These are phyloP conservation scores for Leucoraja erinaceus DNA, from an alignment of 2,113 vertebrate genomes.

Conservation along the genomic window DNA sequence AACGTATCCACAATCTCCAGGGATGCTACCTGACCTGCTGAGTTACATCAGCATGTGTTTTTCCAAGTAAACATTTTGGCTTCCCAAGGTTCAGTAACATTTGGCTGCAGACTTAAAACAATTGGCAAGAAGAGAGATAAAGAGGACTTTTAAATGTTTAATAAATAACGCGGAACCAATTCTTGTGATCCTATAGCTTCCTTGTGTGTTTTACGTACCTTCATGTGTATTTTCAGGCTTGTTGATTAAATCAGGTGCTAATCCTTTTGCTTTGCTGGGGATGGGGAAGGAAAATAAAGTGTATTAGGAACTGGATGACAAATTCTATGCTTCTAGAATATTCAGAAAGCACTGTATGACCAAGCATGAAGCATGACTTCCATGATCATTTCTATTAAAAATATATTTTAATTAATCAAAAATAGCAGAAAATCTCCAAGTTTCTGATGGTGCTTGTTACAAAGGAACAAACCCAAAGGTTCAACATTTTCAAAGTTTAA, in stretches of 20 bases:
- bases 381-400: neutral
- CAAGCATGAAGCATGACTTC: neutral
- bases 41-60: too few relatives aligned
- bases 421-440: neutral
- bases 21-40: too few relatives aligned
- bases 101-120: too few relatives aligned
- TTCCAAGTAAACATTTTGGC: too few relatives aligned
- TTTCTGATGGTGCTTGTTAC: too few relatives aligned
- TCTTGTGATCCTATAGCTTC: neutral
- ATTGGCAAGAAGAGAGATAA: too few relatives aligned
- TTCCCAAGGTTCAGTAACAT: too few relatives aligned
- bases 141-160: too few relatives aligned
- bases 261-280: conserved; percentile 53
- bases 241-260: conserved; percentile 66
- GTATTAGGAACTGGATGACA: neutral
- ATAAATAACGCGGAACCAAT: too few relatives aligned
- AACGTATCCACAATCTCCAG: too few relatives aligned
- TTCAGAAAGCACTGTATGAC: neutral
- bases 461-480: too few relatives aligned
- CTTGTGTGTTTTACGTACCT: conserved; percentile 48
- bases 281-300: neutral
- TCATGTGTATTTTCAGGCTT: conserved; percentile 62
- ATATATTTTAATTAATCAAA: neutral
- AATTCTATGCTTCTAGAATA: neutral
- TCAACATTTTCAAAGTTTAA: too few relatives aligned